Conservation (phyloP, 2,797 vertebrate genomes). For the Octomys mimax region DNA sequence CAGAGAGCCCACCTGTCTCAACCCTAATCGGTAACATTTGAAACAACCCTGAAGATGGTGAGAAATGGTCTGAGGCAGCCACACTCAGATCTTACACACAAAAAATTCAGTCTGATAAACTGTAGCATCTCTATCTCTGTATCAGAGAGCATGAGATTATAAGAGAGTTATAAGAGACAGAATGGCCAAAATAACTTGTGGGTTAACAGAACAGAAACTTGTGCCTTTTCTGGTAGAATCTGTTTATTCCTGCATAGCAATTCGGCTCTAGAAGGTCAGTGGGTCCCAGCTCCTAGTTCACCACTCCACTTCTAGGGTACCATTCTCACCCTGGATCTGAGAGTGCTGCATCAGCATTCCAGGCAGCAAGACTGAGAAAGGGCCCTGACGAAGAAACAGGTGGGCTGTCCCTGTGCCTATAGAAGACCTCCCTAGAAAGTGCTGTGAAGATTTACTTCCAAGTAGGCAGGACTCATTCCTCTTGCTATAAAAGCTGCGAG, state of each 20-base stretch:
- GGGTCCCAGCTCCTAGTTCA: not conserved
- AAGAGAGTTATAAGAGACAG: not conserved
- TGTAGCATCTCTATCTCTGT: not conserved
- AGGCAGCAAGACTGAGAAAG: not conserved
- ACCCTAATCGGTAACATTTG: not conserved
- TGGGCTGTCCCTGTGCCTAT: not conserved
- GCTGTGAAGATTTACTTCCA: not conserved
- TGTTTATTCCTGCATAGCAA: not conserved
- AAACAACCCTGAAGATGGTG: not conserved
- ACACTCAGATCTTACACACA: not conserved
- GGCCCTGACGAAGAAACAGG: not conserved
- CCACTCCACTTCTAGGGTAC: not conserved
- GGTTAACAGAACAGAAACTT: not conserved
- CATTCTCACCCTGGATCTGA: not conserved
- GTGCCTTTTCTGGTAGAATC: not conserved
- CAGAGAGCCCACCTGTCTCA: not conserved
- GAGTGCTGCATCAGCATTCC: not conserved
- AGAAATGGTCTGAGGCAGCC: not conserved
- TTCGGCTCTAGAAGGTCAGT: not conserved
- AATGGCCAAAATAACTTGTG: slow-evolving; percentile 15
- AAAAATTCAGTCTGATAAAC: slow-evolving; percentile 29
- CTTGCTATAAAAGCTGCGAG: not conserved
- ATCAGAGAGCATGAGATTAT: not conserved
- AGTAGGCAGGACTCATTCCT: not conserved
- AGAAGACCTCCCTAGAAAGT: not conserved